Evolutionary conservation across 2,888 invertebrate species (phyloP).

Genomic region (Micropterix aruncella): DNA sequence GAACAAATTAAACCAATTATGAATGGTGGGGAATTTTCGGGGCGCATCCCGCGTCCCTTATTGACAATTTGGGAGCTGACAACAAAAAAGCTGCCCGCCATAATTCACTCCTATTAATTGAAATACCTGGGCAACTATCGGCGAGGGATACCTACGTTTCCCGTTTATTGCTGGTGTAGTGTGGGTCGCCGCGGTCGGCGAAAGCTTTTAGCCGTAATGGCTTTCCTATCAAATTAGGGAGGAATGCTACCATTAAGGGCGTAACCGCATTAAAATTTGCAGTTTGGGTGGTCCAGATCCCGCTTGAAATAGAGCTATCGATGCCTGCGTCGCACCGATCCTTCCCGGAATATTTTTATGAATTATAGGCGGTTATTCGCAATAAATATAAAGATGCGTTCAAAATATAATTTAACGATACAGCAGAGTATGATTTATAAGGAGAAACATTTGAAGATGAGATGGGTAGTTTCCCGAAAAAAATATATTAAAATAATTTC

Average conservation of each 20-base stretch:
- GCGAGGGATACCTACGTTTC: neutral
- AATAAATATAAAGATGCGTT: too few relatives aligned
- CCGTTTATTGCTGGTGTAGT: too few relatives aligned
- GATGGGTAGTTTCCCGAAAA: too few relatives aligned
- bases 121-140: too few relatives aligned
- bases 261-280: neutral
- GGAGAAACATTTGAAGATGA: too few relatives aligned
- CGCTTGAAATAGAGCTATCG: neutral
- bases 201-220: neutral
- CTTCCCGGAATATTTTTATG: neutral
- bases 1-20: neutral
- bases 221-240: neutral
- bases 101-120: neutral
- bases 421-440: too few relatives aligned
- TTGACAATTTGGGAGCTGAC: neutral
- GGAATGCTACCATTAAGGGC: neutral
- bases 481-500: too few relatives aligned
- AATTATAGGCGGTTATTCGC: too few relatives aligned
- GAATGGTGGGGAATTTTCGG: too few relatives aligned
- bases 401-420: too few relatives aligned
- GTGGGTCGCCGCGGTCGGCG: neutral
- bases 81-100: neutral
- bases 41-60: neutral
- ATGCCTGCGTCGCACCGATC: neutral
- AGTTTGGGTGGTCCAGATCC: neutral